Base-by-base conservation (phyloP, 1,140 invertebrate genomes). In the Ylistrum balloti region DNA sequence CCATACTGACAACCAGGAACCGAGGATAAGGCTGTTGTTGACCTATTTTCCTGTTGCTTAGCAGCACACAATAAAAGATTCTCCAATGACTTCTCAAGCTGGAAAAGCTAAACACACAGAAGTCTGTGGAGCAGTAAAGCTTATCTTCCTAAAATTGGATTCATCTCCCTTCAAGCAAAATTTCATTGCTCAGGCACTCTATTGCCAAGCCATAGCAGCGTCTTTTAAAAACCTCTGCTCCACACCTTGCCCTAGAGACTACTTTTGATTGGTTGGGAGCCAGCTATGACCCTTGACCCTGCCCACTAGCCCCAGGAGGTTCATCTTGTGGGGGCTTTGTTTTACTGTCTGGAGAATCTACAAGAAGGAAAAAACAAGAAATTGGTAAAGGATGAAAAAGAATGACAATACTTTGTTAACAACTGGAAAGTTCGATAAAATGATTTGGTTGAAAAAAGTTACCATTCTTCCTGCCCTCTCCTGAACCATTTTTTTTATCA, bases 91-190 rank as follows among this genome's bases (percentile, higher is more conserved):
- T 74, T 74, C 56, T 28, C 22, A n/a, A 28, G n/a, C 56, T 28
- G n/a, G n/a, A 74, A 74, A 74, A 74, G 22, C 56, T 74, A n/a
- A 74, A 74, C 56, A 74, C 56, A 74, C 56, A 45, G 15, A 74
- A n/a, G n/a, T 74, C 56, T 28, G n/a, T 28, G 2, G 56, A 74
- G 13, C 56, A 28, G 56, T 9, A 17, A 38, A 45, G 41, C 1
- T 45, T 74, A n/a, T 74, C 56, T 5, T n/a, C 28, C 22, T 28
- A 74, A 3, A 74, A 5, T 28, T 7, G 20, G 9, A 45, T 45
- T 13, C 20, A 74, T 74, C 17, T 74, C 56, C n/a, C n/a, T 74
- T 17, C 56, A 74, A 28, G 56, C 56, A 17, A 74, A 74, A n/a
- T 5, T 74, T 20, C 22, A 28, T 28, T 74, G 56, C 56, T 74